These are phyloP conservation scores for Meda fulgida DNA, from an alignment of 2,797 vertebrate species.

Conservation along the genomic window DNA sequence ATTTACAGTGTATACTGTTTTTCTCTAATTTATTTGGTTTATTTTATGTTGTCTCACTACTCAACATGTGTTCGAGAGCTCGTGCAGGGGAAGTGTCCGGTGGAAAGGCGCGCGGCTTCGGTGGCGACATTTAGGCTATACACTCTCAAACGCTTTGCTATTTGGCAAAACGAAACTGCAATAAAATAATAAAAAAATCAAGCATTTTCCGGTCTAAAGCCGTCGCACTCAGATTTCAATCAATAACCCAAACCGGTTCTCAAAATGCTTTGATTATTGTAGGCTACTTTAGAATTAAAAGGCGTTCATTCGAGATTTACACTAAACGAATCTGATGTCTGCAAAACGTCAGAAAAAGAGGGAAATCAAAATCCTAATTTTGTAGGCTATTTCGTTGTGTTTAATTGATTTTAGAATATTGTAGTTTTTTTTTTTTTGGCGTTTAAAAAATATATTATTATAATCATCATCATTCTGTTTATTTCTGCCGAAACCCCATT, in stretches of 20 bases:
- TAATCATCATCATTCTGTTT: background rate
- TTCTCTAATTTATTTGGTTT: background rate
- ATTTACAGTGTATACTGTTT: background rate
- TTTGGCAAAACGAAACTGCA: background rate
- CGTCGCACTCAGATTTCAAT: background rate
- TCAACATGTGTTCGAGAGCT: background rate
- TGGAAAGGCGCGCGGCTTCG: background rate
- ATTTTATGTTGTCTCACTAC: background rate
- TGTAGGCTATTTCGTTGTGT: background rate
- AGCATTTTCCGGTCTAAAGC: background rate
- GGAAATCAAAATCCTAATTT: background rate
- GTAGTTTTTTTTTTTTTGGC: background rate
- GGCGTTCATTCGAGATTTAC: background rate
- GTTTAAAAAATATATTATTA: background rate
- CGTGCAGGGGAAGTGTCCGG: conserved; percentile 6
- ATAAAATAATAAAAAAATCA: background rate
- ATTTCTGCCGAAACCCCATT: background rate
- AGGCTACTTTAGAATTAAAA: too few relatives aligned
- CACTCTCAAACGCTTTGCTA: background rate
- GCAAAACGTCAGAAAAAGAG: background rate
- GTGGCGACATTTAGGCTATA: background rate
- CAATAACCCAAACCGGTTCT: background rate
- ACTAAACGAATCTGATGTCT: background rate
- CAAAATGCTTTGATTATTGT: background rate
- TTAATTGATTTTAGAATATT: background rate